Evolutionary conservation across 2,888 invertebrate species (phyloP).

Genomic region (Polyommatus icarus): DNA sequence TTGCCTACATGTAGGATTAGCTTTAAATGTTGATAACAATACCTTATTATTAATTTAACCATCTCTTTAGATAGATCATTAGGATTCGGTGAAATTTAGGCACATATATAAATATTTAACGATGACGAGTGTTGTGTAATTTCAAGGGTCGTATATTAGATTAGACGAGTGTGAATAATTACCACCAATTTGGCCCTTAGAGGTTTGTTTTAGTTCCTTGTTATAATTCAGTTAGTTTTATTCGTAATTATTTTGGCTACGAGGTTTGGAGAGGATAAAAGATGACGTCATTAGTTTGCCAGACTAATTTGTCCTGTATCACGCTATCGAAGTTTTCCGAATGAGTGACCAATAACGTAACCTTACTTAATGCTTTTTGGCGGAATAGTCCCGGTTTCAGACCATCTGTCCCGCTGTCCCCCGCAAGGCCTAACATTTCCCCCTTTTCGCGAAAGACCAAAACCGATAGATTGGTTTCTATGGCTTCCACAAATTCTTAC

Average conservation of each 20-base stretch:
- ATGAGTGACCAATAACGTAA: too few species aligned
- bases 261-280: background rate
- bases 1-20: background rate
- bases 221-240: background rate
- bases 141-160: constrained; percentile 5
- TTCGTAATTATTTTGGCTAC: background rate
- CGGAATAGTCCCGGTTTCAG: too few species aligned
- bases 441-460: too few species aligned
- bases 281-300: too few species aligned
- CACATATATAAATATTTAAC: constrained; percentile 13
- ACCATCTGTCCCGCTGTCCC: too few species aligned
- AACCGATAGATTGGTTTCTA: too few species aligned
- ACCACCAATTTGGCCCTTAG: background rate
- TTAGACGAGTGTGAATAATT: constrained; percentile 10
- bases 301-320: too few species aligned
- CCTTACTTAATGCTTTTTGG: too few species aligned
- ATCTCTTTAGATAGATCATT: background rate
- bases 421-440: too few species aligned
- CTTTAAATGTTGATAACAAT: background rate
- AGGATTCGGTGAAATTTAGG: background rate
- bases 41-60: background rate
- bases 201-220: background rate
- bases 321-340: too few species aligned
- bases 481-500: too few species aligned
- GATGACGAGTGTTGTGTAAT: background rate